phyloP scores from a whole-genome alignment of 37 sponge, comb jelly and placozoan genomes.

The Mnemiopsis leidyi region DNA sequence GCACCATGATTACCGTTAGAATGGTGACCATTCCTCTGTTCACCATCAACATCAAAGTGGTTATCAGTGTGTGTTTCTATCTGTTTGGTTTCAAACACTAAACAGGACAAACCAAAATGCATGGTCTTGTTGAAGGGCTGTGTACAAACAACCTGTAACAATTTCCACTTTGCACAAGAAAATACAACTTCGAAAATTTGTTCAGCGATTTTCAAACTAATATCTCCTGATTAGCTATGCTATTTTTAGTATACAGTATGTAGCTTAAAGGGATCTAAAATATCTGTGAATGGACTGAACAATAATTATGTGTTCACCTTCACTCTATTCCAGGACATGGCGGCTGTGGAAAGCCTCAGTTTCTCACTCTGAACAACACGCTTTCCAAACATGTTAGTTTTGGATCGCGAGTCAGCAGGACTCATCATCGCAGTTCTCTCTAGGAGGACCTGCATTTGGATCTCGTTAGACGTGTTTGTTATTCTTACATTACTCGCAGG shows the following conservation, averaged over 20 bases:
- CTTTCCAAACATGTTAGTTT: neutral
- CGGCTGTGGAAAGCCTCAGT: neutral
- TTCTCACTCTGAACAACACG: neutral
- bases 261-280: no score
- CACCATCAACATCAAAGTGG: no score
- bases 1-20: neutral
- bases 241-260: no score
- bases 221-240: no score
- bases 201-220: no score
- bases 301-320: no score
- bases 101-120: neutral
- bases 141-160: neutral
- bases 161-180: no score
- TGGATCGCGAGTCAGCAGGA: neutral
- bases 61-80: no score
- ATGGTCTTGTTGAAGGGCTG: conserved; percentile 22
- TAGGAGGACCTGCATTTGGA: neutral
- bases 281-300: no score
- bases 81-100: neutral
- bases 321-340: neutral
- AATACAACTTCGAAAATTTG: no score
- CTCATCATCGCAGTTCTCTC: neutral
- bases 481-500: no score
- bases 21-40: neutral
- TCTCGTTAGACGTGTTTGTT: no score